Conservation (phyloP, 2,888 invertebrate species). For the Apantesis nais region DNA sequence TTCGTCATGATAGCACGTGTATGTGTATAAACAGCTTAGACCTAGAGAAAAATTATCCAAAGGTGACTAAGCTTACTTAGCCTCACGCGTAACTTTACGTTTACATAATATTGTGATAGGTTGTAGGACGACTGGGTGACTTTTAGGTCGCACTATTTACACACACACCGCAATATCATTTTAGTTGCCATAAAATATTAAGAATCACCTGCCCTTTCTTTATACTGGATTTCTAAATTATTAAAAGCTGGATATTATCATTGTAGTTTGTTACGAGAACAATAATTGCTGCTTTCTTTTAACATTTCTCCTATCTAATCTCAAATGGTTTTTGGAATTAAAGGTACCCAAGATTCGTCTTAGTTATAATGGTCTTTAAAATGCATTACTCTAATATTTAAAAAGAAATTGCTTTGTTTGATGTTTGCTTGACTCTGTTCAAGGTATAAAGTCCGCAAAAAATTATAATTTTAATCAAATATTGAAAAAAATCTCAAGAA, state of each 20-base stretch:
- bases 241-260: neutral
- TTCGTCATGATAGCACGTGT: neutral
- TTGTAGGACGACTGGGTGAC: conserved; percentile 1
- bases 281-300: neutral
- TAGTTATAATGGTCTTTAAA: no score
- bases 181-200: neutral
- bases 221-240: no score
- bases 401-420: neutral
- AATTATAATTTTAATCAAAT: neutral
- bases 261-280: neutral
- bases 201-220: neutral
- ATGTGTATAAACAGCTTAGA: neutral
- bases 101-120: conserved; percentile 3
- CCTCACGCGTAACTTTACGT: neutral
- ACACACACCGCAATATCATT: neutral
- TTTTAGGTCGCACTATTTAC: neutral
- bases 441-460: neutral
- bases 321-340: neutral
- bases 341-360: no score
- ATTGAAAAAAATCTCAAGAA: neutral
- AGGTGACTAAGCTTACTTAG: neutral
- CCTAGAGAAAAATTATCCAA: neutral
- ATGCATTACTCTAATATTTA: no score
- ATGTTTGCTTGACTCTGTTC: neutral
- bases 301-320: neutral